Base-by-base conservation (phyloP, 2,797 vertebrate species). In the Leuciscus waleckii region DNA sequence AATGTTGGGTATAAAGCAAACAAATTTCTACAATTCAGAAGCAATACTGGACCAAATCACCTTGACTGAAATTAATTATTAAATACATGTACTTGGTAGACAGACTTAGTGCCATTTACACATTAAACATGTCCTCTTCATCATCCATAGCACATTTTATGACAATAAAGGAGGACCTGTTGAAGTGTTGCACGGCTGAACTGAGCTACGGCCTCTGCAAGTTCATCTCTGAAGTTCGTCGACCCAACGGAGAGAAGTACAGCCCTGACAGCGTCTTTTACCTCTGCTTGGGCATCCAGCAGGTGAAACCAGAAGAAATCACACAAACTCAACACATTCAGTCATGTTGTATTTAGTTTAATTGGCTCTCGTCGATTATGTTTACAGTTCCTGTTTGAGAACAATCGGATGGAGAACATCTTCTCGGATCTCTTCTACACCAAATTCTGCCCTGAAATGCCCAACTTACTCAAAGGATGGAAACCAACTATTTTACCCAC, bases 231-330 rank as follows among this genome's bases (percentile, higher is more conserved):
- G 98, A 99, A 92, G 95, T 97, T 85, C 96, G 96, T 73, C 96
- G 98, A 89, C 98, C 98, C 86, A 97, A 95, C 21, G 97, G 97
- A 89, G 97, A 97, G 89, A 93, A 92, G 37, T 99, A 99, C 69
- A 95, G 94, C 75, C 94, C 97, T 13, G 98, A 99, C 95, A 98
- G 97, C 94, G 95, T 99, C 85, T 97, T 97, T 90, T 99, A 99
- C 93, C 97, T 99, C 95, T 99, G 98, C 94, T 97, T 99, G 92
- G 97, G 98, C 94, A 97, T 99, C 93, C 98, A 99, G 90, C 97
- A 99, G 97, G 98, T 95, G 68, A 79, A 49, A 1, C 4, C 0
- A 63, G 13, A 9, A 58, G 37, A 56, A 93, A 17, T 13, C 7
- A 10, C 37, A 46, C 16, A 8, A 19, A 23, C 8, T 43, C 2